Percentiles rank a stretch among this genome's conserved stretches.
These are phyloP conservation scores for Ornithoptera priamus DNA, from an alignment of 2,888 invertebrate genomes.

Conservation along the genomic window DNA sequence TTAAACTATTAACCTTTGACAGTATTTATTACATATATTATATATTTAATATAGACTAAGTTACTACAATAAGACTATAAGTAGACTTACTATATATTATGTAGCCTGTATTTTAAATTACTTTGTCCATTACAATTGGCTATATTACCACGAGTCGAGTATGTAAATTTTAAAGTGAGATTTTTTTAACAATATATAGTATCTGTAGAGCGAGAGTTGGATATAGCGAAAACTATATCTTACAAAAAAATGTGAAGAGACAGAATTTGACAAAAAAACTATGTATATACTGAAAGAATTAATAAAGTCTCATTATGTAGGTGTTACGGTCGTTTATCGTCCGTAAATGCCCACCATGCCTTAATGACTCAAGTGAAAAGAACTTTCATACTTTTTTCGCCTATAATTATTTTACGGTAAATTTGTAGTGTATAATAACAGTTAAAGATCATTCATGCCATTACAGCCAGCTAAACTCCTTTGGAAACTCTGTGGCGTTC, in stretches of 20 bases:
- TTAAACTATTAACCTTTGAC: no score
- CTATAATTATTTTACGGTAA: background rate
- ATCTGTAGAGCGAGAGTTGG: no score
- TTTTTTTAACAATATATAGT: no score
- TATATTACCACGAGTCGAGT: no score
- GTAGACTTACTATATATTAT: no score
- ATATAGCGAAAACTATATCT: no score
- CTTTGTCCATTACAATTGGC: no score
- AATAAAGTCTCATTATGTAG: background rate
- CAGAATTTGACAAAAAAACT: background rate
- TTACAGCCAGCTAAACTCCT: slow-evolving; percentile 13
- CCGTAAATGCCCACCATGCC: background rate
- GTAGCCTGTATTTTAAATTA: no score
- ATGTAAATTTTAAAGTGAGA: no score
- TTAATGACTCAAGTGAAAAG: background rate
- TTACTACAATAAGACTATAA: no score
- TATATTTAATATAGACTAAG: no score
- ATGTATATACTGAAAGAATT: background rate
- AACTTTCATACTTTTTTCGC: background rate
- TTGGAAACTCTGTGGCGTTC: slow-evolving; percentile 23
- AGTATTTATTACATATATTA: no score
- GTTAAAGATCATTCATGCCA: slow-evolving; percentile 29
- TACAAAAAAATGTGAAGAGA: background rate
- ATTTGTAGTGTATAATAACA: slow-evolving; percentile 11
- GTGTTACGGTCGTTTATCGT: background rate